Evolutionary conservation across 2,797 vertebrate species (phyloP).

Genomic region (Sebastolobus alascanus): DNA sequence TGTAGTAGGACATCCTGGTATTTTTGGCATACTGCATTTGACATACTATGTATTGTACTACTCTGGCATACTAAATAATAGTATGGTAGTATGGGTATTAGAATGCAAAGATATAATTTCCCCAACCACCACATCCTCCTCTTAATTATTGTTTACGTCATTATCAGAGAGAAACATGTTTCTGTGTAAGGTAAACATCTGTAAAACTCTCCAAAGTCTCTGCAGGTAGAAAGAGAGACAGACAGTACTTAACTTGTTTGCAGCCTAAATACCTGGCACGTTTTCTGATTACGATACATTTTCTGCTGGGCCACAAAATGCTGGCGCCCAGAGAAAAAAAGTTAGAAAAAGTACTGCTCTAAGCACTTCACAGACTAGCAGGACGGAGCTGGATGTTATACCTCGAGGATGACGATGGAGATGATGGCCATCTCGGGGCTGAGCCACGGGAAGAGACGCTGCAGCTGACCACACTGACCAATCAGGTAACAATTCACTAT

Average conservation of each 20-base stretch:
- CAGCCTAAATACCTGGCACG: neutral
- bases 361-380: neutral
- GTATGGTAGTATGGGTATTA: too few species aligned
- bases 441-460: slow-evolving; percentile 96
- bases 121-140: neutral
- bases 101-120: neutral
- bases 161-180: neutral
- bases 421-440: slow-evolving; percentile 96
- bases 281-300: slow-evolving; percentile 13
- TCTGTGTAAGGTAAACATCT: neutral
- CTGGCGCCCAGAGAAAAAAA: neutral
- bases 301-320: slow-evolving; percentile 27
- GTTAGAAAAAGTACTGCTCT: neutral
- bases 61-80: too few species aligned
- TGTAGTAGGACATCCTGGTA: too few species aligned
- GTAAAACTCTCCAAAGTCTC: neutral
- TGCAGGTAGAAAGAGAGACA: neutral
- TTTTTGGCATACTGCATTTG: too few species aligned
- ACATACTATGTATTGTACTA: too few species aligned
- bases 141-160: neutral
- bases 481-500: slow-evolving; percentile 99
- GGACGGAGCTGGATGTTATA: slow-evolving; percentile 67
- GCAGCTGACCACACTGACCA: slow-evolving; percentile 97
- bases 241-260: neutral
- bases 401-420: slow-evolving; percentile 97